Evolutionary conservation across 2,113 vertebrate genomes (phyloP), one percentile per base, ranked within the genome.

Genomic region (Megatriorchis doriae): DNA sequence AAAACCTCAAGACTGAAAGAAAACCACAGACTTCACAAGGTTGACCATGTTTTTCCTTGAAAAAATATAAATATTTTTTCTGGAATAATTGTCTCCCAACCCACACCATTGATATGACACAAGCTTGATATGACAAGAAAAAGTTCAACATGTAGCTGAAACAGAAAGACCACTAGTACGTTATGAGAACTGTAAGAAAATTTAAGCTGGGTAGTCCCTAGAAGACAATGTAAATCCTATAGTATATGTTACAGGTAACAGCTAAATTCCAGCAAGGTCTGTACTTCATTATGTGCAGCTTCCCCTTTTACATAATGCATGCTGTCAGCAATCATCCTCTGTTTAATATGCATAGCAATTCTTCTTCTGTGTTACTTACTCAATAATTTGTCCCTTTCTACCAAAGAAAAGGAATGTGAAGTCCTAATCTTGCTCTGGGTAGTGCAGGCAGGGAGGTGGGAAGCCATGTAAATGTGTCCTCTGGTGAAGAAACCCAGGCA

Each of bases 311-410:
- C 93, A 95, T 93, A 96, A 93, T 29, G 53, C 61, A 96, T 86
- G 93, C 94, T 73, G 85, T 97, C 85, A 95, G 97, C 97, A 96
- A 78, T 94, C 94, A 91, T 86, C 79, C 38, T 73, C 95, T 77
- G 68, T 86, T 98, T 96, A 96, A 93, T 83, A 97, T 94, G 96
- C 93, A 40, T 5, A 36, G 92, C 79, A 52, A 94, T 97, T 82
- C 87, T 86, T 97, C 95, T 97, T 93, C 74, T 26, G 7, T 97
- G 96, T 96, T 97, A 97, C 95, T 96, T 93, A 93, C 65, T 97
- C 97, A 97, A 94, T 97, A 96, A 92, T 85, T 92, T 93, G 94
- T 88, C 86, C 94, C 81, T 90, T 89, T 77, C 50, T 40, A 70
- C 94, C 73, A 88, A 52, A 65, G 84, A 73, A 48, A 90, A 79